These are phyloP conservation scores for Philereme vetulata DNA, from an alignment of 2,888 invertebrate genomes.

Conservation along the genomic window DNA sequence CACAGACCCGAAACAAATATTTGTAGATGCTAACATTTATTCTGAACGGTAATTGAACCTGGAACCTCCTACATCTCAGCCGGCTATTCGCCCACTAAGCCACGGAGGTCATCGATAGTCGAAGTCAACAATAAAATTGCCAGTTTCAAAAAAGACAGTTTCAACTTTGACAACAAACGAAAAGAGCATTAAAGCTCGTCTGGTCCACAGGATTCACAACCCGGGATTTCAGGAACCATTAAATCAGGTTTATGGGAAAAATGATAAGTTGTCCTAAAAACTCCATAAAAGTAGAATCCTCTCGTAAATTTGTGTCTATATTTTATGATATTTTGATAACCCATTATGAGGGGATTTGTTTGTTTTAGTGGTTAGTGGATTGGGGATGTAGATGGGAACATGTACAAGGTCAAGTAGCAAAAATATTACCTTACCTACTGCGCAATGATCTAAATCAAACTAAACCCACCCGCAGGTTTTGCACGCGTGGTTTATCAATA, in stretches of 20 bases:
- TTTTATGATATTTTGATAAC: constrained; percentile 57
- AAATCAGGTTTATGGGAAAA: constrained; percentile 65
- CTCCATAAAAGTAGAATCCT: constrained; percentile 60
- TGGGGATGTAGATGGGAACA: constrained; percentile 16
- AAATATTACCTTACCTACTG: not conserved
- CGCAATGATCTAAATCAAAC: not conserved
- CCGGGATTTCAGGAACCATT: constrained; percentile 53
- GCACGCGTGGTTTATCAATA: no score
- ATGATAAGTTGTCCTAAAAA: constrained; percentile 71
- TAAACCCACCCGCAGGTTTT: no score
- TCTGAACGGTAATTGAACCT: no score
- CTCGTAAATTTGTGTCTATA: constrained; percentile 59
- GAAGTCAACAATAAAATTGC: no score
- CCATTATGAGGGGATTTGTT: constrained; percentile 47
- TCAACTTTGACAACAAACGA: constrained; percentile 21
- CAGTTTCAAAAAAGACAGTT: not conserved
- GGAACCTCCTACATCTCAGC: no score
- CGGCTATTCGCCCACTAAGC: no score
- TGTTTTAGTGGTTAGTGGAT: constrained; percentile 44
- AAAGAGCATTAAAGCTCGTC: constrained; percentile 19
- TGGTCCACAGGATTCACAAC: constrained; percentile 14
- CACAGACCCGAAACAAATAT: no score
- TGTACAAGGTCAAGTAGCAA: constrained; percentile 9
- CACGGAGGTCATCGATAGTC: no score
- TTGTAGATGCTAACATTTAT: no score